Conservation (phyloP, 2,888 invertebrate genomes). For the Xanthorhoe spadicearia region DNA sequence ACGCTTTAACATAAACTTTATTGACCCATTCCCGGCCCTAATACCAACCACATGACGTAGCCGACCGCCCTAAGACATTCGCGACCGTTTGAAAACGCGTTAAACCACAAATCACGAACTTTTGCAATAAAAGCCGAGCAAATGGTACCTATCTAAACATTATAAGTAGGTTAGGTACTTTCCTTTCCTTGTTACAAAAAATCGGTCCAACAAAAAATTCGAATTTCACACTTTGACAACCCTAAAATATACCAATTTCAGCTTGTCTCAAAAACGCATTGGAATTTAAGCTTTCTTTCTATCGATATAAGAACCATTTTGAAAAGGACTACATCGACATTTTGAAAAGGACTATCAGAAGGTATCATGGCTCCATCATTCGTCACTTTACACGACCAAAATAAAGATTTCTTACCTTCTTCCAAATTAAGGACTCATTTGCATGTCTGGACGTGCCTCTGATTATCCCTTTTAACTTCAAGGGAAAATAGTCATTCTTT, state of each 20-base stretch:
- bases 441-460: slow-evolving; percentile 2
- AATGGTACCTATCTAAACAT: no score
- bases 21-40: no score
- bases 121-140: no score
- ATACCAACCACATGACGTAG: no score
- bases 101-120: no score
- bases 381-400: slow-evolving; percentile 34
- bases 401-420: slow-evolving; percentile 24
- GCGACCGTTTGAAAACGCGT: no score
- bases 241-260: slow-evolving; percentile 21
- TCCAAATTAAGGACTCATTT: slow-evolving; percentile 3
- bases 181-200: no score
- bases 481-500: not conserved
- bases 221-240: slow-evolving; percentile 27
- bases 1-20: no score
- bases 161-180: no score
- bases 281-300: slow-evolving; percentile 15
- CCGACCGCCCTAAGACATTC: no score
- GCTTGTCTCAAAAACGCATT: not conserved
- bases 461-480: not conserved
- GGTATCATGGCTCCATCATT: slow-evolving; percentile 27
- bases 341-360: slow-evolving; percentile 9
- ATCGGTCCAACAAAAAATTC: not conserved
- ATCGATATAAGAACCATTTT: not conserved
- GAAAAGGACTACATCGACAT: not conserved